A percentile compares a stretch with the other conserved stretches of the same genome.
Evolutionary conservation across 2,113 vertebrate species (phyloP).

Genomic region (Barnardius zonarius): DNA sequence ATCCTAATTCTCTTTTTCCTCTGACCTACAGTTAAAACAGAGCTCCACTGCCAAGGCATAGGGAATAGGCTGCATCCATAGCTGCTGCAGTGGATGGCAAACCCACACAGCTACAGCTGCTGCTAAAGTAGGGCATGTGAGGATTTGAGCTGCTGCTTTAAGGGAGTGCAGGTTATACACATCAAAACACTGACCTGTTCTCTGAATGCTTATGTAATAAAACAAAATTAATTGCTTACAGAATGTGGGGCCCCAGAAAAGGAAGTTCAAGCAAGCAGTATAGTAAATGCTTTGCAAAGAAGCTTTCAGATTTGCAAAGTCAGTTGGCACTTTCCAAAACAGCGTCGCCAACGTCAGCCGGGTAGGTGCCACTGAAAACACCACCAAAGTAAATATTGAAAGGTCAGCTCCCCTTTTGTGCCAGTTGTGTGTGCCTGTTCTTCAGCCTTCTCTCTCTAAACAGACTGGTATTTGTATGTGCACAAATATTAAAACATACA

Average conservation of each 20-base stretch:
- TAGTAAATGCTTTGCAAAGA: conserved; percentile 38
- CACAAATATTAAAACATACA: conserved; percentile 23
- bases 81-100: neutral
- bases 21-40: neutral
- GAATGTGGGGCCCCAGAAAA: conserved; percentile 32
- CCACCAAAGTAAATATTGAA: conserved; percentile 46
- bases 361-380: conserved; percentile 59
- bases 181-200: conserved; percentile 12
- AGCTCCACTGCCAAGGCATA: neutral
- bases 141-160: neutral
- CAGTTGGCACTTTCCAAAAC: neutral
- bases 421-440: conserved; percentile 21
- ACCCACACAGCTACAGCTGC: neutral
- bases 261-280: neutral
- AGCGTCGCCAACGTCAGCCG: conserved; percentile 22
- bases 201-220: conserved; percentile 5
- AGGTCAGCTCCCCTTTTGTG: conserved; percentile 63
- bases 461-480: conserved; percentile 52
- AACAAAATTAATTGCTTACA: conserved; percentile 37
- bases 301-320: conserved; percentile 38
- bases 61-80: neutral
- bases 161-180: neutral
- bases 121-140: neutral
- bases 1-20: neutral
- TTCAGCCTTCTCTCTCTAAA: neutral